Evolutionary conservation across 2,113 vertebrate genomes (phyloP).

Genomic region (Turnix velox): DNA sequence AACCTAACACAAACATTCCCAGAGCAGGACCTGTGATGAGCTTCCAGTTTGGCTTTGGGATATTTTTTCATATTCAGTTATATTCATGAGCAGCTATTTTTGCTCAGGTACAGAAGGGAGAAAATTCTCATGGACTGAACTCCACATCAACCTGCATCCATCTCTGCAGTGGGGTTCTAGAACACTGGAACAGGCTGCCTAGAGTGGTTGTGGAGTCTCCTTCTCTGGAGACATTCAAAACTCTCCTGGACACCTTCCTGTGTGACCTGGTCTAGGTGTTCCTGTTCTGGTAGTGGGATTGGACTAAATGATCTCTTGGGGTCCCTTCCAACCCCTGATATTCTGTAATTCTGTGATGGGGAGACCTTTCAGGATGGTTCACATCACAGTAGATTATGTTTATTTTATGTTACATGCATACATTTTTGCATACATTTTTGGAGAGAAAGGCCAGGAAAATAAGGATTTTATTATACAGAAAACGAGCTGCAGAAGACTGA

Average conservation of each 20-base stretch:
- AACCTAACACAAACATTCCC: background rate
- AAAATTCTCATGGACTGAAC: background rate
- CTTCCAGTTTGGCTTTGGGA: slow-evolving; percentile 17
- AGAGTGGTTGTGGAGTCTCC: too few relatives aligned
- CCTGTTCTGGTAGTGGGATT: too few relatives aligned
- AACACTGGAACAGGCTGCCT: too few relatives aligned
- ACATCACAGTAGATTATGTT: fast-evolving
- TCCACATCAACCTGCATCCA: background rate
- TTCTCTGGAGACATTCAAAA: too few relatives aligned
- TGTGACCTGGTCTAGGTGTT: too few relatives aligned
- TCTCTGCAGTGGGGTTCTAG: background rate
- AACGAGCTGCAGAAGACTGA: background rate
- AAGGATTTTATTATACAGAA: background rate
- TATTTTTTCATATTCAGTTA: background rate
- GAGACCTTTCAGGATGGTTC: background rate
- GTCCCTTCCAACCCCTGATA: too few relatives aligned
- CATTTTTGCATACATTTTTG: too few relatives aligned
- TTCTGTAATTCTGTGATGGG: too few relatives aligned
- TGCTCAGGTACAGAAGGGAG: background rate
- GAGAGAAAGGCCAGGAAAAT: background rate
- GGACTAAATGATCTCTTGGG: too few relatives aligned
- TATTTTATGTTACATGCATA: background rate
- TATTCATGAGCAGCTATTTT: slow-evolving; percentile 41
- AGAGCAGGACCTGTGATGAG: background rate
- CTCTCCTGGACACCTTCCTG: too few relatives aligned